Conservation (phyloP, 2,113 vertebrate species). For the Melanocharis versteri region DNA sequence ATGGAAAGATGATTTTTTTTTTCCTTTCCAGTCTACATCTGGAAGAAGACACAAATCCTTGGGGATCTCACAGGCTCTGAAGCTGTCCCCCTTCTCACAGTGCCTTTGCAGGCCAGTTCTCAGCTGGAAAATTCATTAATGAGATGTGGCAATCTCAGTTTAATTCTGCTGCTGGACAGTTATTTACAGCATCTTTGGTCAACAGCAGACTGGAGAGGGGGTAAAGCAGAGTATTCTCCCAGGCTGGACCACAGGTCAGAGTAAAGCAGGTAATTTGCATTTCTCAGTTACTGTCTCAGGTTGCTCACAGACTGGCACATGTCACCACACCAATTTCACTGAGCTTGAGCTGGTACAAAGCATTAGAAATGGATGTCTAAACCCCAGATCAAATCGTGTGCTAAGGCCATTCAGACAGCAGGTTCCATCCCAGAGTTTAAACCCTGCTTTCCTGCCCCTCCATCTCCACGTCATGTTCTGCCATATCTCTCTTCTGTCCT, state of each 20-base stretch:
- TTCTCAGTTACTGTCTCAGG: neutral
- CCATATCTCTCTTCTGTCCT: neutral
- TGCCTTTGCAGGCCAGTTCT: neutral
- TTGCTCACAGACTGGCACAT: neutral
- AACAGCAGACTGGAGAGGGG: neutral
- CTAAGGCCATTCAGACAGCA: neutral
- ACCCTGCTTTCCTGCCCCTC: neutral
- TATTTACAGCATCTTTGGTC: neutral
- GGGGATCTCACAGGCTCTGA: neutral
- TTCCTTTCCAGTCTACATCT: neutral
- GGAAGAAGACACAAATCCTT: neutral
- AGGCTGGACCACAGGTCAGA: neutral
- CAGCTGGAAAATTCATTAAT: neutral
- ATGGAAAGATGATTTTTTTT: neutral
- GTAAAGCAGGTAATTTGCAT: neutral
- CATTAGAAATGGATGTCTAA: neutral
- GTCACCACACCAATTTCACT: neutral
- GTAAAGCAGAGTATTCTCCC: neutral
- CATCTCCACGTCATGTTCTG: neutral
- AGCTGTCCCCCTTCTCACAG: neutral
- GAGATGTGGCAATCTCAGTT: neutral
- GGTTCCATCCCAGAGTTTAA: neutral
- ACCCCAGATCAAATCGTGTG: neutral
- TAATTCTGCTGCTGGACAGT: neutral
- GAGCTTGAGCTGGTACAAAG: neutral